Conservation (phyloP, 35 echinoderm and acorn worm genomes). For the Heliocidaris tuberculata region DNA sequence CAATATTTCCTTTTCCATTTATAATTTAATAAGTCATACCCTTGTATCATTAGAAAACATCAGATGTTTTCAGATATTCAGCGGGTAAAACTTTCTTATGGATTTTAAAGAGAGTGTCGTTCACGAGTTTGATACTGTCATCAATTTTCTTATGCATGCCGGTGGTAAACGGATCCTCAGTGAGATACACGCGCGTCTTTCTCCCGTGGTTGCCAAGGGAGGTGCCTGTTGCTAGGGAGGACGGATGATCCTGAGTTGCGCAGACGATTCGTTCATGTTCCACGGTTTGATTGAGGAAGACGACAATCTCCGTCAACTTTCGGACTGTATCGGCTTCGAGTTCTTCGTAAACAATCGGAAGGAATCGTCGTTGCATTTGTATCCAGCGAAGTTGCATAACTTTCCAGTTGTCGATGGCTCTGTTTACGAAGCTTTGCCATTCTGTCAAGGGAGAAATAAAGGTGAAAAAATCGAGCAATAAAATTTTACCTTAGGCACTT, state of each 20-base stretch:
- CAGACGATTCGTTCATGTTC: constrained; percentile 54
- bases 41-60: not conserved
- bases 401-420: constrained; percentile 46
- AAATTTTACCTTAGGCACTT: too few relatives aligned
- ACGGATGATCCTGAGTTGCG: constrained; percentile 69
- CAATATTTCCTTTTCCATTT: too few relatives aligned
- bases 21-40: not conserved
- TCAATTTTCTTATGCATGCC: constrained; percentile 42
- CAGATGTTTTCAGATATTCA: constrained; percentile 50
- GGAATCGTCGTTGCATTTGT: not conserved
- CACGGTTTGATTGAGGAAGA: constrained; percentile 57
- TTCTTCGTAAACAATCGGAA: constrained; percentile 64
- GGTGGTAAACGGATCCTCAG: constrained; percentile 56
- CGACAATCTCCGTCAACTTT: constrained; percentile 56
- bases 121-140: constrained; percentile 52
- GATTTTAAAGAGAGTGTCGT: constrained; percentile 48
- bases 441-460: constrained; percentile 22
- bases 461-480: not conserved
- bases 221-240: constrained; percentile 60
- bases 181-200: constrained; percentile 63
- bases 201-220: constrained; percentile 63
- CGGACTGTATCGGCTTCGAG: constrained; percentile 54
- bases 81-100: constrained; percentile 26
- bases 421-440: constrained; percentile 50
- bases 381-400: constrained; percentile 59